Conservation (phyloP, 2,113 vertebrate species). For the Notothenia coriiceps region DNA sequence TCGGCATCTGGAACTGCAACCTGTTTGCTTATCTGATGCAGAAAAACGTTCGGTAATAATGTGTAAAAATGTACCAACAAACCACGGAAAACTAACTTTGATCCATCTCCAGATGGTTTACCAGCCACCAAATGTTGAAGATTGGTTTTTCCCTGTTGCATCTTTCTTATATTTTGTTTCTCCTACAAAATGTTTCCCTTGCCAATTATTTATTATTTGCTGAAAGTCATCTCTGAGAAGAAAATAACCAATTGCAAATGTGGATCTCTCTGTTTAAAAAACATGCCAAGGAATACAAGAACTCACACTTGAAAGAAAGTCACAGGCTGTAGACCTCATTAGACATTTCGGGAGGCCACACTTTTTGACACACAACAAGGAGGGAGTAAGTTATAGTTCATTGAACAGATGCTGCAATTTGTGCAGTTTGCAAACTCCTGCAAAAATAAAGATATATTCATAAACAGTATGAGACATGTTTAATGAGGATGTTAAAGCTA, state of each 20-base stretch:
- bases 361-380: background rate
- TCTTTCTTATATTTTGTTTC: conserved; percentile 23
- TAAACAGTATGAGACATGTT: background rate
- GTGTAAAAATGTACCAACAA: background rate
- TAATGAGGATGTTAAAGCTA: background rate
- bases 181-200: conserved; percentile 21
- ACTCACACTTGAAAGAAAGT: conserved; percentile 1
- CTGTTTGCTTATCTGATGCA: conserved; percentile 8
- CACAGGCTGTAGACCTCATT: background rate
- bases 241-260: background rate
- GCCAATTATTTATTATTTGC: conserved; percentile 10
- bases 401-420: background rate
- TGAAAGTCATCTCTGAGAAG: conserved; percentile 5
- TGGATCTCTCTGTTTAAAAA: background rate
- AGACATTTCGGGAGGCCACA: background rate
- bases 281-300: background rate
- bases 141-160: conserved; percentile 24
- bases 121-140: conserved; percentile 6
- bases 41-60: background rate
- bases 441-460: background rate
- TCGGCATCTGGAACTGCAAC: conserved; percentile 42
- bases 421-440: conserved; percentile 2
- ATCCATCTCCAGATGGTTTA: background rate
- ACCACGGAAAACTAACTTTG: too few relatives aligned
- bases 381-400: background rate